Percentiles rank a stretch among this genome's conserved stretches.
Evolutionary conservation across 2,888 invertebrate species (phyloP).

Genomic region (Eristalinus sepulchralis): DNA sequence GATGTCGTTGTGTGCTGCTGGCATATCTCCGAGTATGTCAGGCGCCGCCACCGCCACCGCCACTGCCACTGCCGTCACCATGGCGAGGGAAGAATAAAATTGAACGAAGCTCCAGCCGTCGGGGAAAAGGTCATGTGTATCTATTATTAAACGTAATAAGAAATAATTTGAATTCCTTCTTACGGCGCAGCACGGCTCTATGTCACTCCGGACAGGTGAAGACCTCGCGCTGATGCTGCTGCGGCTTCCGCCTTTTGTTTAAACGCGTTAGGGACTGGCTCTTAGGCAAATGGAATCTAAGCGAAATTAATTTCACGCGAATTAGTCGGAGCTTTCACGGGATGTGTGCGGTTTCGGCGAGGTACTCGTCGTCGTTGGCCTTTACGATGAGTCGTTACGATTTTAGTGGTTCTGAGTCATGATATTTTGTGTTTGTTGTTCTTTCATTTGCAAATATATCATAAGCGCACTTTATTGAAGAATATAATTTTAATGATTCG

Average conservation of each 20-base stretch:
- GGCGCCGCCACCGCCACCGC: neutral
- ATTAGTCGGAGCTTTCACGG: neutral
- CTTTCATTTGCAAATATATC: neutral
- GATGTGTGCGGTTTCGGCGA: neutral
- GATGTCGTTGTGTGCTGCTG: neutral
- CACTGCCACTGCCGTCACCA: neutral
- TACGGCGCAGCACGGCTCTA: neutral
- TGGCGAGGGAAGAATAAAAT: neutral
- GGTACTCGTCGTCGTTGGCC: neutral
- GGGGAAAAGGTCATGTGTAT: neutral
- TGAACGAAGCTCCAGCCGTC: neutral
- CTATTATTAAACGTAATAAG: constrained; percentile 25
- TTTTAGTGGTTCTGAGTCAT: neutral
- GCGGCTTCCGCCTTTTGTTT: neutral
- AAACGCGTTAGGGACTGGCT: neutral
- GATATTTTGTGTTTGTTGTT: too few species aligned
- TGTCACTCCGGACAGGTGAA: neutral
- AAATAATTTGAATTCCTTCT: constrained; percentile 11
- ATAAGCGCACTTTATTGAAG: neutral
- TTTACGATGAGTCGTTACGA: neutral
- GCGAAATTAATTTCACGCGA: neutral
- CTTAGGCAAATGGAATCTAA: neutral
- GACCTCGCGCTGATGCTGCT: neutral
- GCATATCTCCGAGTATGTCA: neutral
- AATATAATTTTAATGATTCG: neutral